Conservation (phyloP, 2,113 vertebrate species). For the Jacana jacana region DNA sequence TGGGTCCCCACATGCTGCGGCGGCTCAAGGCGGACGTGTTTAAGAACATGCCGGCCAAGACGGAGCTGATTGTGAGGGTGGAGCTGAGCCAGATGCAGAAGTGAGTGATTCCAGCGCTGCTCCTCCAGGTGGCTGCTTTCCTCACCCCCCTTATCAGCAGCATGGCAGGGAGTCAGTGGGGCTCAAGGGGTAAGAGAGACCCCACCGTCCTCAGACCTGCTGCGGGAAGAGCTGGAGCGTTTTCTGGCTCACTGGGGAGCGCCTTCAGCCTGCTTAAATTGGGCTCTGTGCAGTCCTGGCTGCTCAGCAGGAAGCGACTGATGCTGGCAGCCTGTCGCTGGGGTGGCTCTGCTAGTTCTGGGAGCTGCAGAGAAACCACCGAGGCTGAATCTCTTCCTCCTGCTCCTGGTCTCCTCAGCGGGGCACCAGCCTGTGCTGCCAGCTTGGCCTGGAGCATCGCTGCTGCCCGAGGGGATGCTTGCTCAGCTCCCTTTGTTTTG, state of each 20-base stretch:
- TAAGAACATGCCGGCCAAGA: conserved; percentile 99
- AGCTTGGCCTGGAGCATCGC: not conserved
- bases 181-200: not conserved
- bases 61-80: conserved; percentile 94
- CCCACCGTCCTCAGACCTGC: not conserved
- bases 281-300: not conserved
- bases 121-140: not conserved
- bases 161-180: rapidly evolving
- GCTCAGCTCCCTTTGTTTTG: not conserved
- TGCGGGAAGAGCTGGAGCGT: not conserved
- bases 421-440: not conserved
- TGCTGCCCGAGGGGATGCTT: not conserved
- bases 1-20: conserved; percentile 97
- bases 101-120: conserved; percentile 59
- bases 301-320: not conserved
- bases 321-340: not conserved
- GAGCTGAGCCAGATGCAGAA: conserved; percentile 99
- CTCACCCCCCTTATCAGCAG: not conserved
- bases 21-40: conserved; percentile 95
- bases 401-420: rapidly evolving
- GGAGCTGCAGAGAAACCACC: rapidly evolving
- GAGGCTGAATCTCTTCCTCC: not conserved
- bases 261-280: rapidly evolving
- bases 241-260: not conserved
- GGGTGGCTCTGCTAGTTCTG: not conserved